Evolutionary conservation across 2,113 vertebrate genomes (phyloP).

Genomic region (Leptosomus discolor): DNA sequence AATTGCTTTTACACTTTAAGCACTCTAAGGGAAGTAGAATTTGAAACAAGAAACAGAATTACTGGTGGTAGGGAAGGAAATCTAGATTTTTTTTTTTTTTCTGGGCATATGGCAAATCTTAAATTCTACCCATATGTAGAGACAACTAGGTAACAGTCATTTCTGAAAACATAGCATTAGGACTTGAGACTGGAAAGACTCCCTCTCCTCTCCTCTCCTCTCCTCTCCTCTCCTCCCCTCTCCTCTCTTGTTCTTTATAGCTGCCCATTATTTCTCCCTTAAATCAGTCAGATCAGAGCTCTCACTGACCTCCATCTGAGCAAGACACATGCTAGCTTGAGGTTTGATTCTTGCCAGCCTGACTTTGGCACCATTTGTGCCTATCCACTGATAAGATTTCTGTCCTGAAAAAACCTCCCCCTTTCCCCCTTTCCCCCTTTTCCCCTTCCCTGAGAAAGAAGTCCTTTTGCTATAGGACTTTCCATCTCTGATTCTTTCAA

Average conservation of each 20-base stretch:
- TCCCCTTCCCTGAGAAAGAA: background rate
- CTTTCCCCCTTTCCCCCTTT: no score
- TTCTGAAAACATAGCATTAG: background rate
- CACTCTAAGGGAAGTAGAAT: background rate
- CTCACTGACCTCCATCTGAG: no score
- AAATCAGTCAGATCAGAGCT: no score
- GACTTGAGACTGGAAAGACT: background rate
- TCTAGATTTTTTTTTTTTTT: background rate
- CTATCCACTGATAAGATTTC: no score
- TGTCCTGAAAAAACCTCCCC: no score
- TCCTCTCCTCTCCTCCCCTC: no score
- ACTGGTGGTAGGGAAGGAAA: background rate
- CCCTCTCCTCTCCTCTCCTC: no score
- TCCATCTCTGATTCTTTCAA: background rate
- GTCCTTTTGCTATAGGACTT: background rate
- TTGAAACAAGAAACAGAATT: background rate
- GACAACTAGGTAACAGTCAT: background rate
- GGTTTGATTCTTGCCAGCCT: no score
- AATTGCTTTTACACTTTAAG: background rate
- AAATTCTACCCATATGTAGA: background rate
- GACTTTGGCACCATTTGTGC: no score
- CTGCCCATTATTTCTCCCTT: no score
- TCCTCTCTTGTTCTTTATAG: no score
- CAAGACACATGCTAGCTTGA: no score
- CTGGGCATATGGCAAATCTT: background rate